phyloP scores from a whole-genome alignment of 2,113 vertebrate species.

The Sus scrofa region T2T-Sscrofa CM000826.6:112759001-112759500 shows the following conservation, averaged over 20 bases:
- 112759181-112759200: background rate
- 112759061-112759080: background rate
- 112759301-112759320: background rate
- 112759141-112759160: background rate
- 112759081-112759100: background rate
- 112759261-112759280: background rate
- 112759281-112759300: background rate
- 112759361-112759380: background rate
- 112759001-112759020: background rate
- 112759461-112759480: background rate
- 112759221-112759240: background rate
- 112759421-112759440: too few species aligned
- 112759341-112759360: background rate
- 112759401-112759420: too few species aligned
- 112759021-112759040: background rate
- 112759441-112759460: too few species aligned
- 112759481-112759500: background rate
- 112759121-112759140: background rate
- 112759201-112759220: background rate
- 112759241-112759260: background rate
- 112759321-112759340: background rate
- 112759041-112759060: background rate
- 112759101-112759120: background rate
- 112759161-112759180: constrained; percentile 7
- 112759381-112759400: background rate